Conservation (phyloP, 2,113 vertebrate species). For the Fregata magnificens region DNA sequence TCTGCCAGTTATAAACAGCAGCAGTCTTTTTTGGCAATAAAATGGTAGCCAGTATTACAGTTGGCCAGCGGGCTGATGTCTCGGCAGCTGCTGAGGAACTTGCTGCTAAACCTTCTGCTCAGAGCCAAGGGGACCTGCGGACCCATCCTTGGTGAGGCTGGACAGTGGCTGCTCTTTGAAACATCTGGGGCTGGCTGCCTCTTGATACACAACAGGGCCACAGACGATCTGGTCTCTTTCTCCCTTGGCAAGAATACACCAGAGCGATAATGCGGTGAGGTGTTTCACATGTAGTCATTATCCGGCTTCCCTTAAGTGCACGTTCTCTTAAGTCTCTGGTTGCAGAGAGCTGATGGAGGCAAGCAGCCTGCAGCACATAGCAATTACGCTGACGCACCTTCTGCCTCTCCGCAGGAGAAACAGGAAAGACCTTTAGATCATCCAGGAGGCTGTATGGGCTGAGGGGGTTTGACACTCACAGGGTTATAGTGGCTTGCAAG, state of each 20-base stretch:
- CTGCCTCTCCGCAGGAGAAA: neutral
- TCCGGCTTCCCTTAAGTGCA: neutral
- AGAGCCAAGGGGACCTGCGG: neutral
- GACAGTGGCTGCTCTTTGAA: neutral
- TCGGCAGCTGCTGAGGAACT: neutral
- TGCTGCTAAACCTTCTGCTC: neutral
- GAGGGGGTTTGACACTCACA: neutral
- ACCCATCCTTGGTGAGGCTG: neutral
- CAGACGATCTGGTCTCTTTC: neutral
- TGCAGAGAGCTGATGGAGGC: neutral
- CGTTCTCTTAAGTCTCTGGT: neutral
- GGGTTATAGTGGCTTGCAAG: neutral
- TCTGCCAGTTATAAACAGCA: neutral
- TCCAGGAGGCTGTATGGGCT: neutral
- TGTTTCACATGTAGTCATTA: neutral
- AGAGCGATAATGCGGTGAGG: accelerated
- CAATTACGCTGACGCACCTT: neutral
- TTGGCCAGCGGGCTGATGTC: neutral
- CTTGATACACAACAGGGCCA: neutral
- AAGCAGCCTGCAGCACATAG: neutral
- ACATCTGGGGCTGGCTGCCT: neutral
- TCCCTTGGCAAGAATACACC: neutral
- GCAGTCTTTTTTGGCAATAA: neutral
- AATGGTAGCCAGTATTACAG: neutral
- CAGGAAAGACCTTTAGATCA: conserved; percentile 23